These are phyloP conservation scores for Drosophila kuntzei DNA, from an alignment of 2,888 invertebrate genomes.

Conservation along the genomic window DNA sequence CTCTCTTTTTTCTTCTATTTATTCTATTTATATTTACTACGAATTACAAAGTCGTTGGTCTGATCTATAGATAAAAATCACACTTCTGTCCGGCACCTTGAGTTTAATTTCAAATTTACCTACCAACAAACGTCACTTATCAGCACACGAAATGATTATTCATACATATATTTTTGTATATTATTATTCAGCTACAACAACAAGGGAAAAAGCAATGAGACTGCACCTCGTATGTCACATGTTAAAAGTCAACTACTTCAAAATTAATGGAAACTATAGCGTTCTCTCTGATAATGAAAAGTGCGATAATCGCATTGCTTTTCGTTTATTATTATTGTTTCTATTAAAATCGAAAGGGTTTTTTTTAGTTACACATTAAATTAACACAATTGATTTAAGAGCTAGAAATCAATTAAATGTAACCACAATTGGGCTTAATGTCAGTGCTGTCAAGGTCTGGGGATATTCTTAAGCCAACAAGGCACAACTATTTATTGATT, in stretches of 20 bases:
- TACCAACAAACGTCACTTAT: conserved; percentile 40
- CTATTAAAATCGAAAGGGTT: not conserved
- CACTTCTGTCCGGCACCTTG: conserved; percentile 24
- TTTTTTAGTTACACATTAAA: not conserved
- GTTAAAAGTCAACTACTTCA: conserved; percentile 32
- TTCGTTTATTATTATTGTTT: not conserved
- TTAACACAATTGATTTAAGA: conserved; percentile 46
- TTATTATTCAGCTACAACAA: conserved; percentile 45
- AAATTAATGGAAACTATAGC: conserved; percentile 5
- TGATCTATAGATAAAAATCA: conserved; percentile 17
- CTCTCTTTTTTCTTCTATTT: not conserved
- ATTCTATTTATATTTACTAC: not conserved
- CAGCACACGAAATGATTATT: conserved; percentile 47
- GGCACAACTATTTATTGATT: conserved; percentile 30
- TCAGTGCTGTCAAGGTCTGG: conserved; percentile 11
- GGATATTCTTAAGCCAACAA: conserved; percentile 17
- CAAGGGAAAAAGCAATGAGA: conserved; percentile 3
- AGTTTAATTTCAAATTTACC: conserved; percentile 14
- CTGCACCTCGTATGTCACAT: conserved; percentile 58
- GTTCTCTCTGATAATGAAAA: conserved; percentile 24
- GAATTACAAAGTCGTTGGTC: conserved; percentile 9
- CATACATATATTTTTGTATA: conserved; percentile 42
- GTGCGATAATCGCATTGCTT: conserved; percentile 8
- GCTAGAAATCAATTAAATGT: conserved; percentile 71
- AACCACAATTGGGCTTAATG: conserved; percentile 31